Percentiles rank a stretch among this genome's conserved stretches.
phyloP scores from a whole-genome alignment of 2,113 vertebrate genomes.

The Lycaon pictus region DNA sequence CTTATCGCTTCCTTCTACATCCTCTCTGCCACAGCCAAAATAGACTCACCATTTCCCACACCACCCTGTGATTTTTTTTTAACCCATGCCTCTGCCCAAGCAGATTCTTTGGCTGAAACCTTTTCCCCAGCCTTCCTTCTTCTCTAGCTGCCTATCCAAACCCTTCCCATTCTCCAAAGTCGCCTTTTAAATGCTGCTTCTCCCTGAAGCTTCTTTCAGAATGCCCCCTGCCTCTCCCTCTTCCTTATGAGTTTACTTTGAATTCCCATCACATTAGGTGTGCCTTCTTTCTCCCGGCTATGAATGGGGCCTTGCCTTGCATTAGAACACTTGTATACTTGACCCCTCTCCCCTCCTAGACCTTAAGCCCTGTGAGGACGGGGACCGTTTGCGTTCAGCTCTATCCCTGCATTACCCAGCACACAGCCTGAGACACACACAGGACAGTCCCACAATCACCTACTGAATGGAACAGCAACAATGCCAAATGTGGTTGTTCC shows the following conservation, averaged over 20 bases:
- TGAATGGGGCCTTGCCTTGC: neutral
- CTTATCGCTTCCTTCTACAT: neutral
- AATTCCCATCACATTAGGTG: neutral
- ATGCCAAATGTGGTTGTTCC: neutral
- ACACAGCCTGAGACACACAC: neutral
- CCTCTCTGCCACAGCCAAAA: neutral
- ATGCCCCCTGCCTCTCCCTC: neutral
- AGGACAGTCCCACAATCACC: neutral
- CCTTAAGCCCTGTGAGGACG: neutral
- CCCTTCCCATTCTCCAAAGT: neutral
- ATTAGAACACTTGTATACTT: neutral
- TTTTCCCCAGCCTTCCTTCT: neutral
- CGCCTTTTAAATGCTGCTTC: neutral
- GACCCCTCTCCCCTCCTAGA: neutral
- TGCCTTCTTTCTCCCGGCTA: neutral
- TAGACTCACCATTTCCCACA: neutral
- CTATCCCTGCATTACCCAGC: neutral
- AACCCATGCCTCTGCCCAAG: neutral
- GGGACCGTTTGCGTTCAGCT: neutral
- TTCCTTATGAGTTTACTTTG: neutral
- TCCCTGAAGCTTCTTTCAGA: neutral
- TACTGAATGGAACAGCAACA: neutral
- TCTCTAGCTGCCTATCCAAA: neutral
- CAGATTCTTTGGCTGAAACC: neutral
- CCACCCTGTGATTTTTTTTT: neutral